These are phyloP conservation scores for Rhabdomys dilectus DNA, from an alignment of 2,113 vertebrate genomes.

Conservation along the genomic window DNA sequence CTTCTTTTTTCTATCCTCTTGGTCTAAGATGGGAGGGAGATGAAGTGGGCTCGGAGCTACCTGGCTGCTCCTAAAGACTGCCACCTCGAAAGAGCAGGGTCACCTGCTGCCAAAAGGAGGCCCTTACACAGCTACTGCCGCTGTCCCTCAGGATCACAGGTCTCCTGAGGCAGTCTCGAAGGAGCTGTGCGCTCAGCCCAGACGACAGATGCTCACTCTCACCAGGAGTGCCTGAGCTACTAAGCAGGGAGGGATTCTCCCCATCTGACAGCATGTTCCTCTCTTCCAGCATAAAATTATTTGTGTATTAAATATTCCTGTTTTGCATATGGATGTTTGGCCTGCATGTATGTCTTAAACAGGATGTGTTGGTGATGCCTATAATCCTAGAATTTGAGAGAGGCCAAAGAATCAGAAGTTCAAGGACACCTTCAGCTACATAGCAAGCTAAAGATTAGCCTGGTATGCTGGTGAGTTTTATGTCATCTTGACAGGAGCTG, in stretches of 20 bases:
- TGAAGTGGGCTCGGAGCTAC: neutral
- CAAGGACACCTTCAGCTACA: neutral
- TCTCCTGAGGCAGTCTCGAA: neutral
- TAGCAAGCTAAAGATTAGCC: neutral
- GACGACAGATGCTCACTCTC: neutral
- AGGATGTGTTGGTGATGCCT: neutral
- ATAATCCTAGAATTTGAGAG: neutral
- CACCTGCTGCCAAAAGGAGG: neutral
- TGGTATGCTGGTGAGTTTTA: neutral
- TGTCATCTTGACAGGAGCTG: neutral
- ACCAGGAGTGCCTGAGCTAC: neutral
- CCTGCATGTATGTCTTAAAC: neutral
- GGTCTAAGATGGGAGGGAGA: neutral
- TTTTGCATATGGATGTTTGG: neutral
- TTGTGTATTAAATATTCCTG: neutral
- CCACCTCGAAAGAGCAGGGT: neutral
- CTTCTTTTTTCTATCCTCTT: neutral
- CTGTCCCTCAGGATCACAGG: too few species aligned
- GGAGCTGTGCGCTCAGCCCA: neutral
- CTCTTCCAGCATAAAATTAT: neutral
- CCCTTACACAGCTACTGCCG: accelerated
- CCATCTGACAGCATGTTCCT: too few species aligned
- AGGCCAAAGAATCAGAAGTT: neutral
- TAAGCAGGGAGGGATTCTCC: neutral
- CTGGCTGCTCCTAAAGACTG: neutral